These are phyloP conservation scores for Megaptera novaeangliae DNA, from an alignment of 2,113 vertebrate genomes.

Conservation along the genomic window DNA sequence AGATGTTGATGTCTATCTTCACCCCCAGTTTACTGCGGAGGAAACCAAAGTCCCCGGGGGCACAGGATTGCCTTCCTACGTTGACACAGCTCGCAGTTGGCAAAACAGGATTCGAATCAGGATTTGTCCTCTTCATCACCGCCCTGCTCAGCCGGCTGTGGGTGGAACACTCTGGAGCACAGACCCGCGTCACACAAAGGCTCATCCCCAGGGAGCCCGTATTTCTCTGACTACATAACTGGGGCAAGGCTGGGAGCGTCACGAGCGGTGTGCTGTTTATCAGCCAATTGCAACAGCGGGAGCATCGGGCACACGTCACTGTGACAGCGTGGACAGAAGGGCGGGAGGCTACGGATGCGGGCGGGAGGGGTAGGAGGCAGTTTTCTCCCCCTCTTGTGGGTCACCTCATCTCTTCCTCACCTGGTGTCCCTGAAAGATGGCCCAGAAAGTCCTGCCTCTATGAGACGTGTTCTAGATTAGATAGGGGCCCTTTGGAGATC, in stretches of 20 bases:
- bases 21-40: background rate
- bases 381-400: background rate
- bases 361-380: background rate
- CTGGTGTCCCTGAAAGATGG: background rate
- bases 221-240: background rate
- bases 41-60: background rate
- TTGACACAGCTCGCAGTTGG: background rate
- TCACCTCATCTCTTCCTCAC: background rate
- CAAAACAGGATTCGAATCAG: background rate
- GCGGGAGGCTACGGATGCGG: accelerated
- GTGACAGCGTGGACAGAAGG: background rate
- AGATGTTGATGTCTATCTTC: no score
- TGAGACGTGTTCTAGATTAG: background rate
- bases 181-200: accelerated
- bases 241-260: background rate
- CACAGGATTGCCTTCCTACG: background rate
- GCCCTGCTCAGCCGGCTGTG: background rate
- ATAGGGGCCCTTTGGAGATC: no score
- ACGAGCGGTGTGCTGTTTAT: background rate
- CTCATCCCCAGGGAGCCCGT: background rate
- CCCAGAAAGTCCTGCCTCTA: background rate
- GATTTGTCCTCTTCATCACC: background rate
- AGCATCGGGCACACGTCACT: accelerated
- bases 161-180: no score
- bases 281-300: background rate